phyloP scores from a whole-genome alignment of 1,140 invertebrate species.

The Lepidotrigona ventralis region DNA sequence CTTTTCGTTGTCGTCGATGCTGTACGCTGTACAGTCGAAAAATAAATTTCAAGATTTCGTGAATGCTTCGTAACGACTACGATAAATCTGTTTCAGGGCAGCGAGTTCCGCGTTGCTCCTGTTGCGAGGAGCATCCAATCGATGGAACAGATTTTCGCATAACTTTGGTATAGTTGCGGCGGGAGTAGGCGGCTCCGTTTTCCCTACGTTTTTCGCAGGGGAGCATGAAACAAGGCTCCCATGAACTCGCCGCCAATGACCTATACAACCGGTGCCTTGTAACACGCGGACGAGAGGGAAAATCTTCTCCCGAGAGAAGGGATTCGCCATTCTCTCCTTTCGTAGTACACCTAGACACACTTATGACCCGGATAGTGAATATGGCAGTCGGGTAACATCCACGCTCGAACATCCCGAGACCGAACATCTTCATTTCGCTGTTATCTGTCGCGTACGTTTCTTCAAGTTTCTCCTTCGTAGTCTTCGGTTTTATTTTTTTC shows the following conservation, averaged over 20 bases:
- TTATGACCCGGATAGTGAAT: conserved; percentile 67
- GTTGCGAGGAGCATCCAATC: not conserved
- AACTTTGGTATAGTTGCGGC: not conserved
- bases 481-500: no score
- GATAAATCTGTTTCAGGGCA: not conserved
- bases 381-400: conserved; percentile 62
- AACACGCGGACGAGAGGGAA: conserved; percentile 56
- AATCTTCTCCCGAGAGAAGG: conserved; percentile 69
- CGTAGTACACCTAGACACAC: conserved; percentile 61
- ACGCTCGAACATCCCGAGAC: conserved; percentile 58
- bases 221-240: conserved; percentile 49
- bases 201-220: conserved; percentile 30
- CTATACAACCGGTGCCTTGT: conserved; percentile 55
- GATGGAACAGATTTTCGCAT: not conserved
- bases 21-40: no score
- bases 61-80: not conserved
- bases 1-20: no score
- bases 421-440: conserved; percentile 29
- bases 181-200: not conserved
- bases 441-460: conserved; percentile 11
- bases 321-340: conserved; percentile 67
- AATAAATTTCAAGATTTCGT: no score
- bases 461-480: not conserved
- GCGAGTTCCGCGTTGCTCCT: no score
- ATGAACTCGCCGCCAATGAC: conserved; percentile 67